Evolutionary conservation across 2,888 invertebrate genomes (phyloP), one percentile per base, ranked within the genome.

Genomic region (Lasioglossum malachurum): DNA sequence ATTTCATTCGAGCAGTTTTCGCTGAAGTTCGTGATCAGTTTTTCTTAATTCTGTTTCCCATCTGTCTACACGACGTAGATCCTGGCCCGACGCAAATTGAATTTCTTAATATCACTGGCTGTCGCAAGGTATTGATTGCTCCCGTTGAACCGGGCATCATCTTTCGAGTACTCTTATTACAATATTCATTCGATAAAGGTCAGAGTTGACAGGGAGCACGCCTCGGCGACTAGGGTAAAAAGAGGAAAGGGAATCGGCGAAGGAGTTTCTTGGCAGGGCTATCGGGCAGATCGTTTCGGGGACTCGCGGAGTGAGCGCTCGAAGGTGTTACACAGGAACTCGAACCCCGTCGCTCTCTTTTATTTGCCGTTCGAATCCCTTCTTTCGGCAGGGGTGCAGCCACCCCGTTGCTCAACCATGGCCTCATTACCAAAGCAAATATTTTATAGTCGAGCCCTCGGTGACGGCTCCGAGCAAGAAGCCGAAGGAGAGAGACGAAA

Each of bases 341-440:
- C 92, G 89, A 91, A 86, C 92, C 90, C 90, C 83, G 91, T 7
- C 67, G 87, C 89, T 86, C 90, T 91, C 88, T 91, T 92, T 90
- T 95, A 94, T 95, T 95, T 95, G 93, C 94, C 88, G 92, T 93
- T 90, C 92, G 92, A 94, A 93, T 94, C 92, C 91, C 91, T 92
- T 91, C 80, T 87, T 84, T 82, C 81, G 85, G 31, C 78, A 72
- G 79, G 88, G 89, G 82, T 82, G 89, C 74, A 82, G 86, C 83
- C 76, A 84, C 78, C 83, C 88, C 88, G 86, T 90, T 91, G 92
- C 91, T 92, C 92, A 92, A 90, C 93, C 93, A 88, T 94, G 93
- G 94, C 95, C 94, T 95, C 95, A 95, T 95, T 95, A 95, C 94
- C 93, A 95, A 95, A 95, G 94, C 94, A 95, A 95, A 95, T 95